phyloP scores from a whole-genome alignment of 1,140 invertebrate genomes.

The Harpegnathos saltator region DNA sequence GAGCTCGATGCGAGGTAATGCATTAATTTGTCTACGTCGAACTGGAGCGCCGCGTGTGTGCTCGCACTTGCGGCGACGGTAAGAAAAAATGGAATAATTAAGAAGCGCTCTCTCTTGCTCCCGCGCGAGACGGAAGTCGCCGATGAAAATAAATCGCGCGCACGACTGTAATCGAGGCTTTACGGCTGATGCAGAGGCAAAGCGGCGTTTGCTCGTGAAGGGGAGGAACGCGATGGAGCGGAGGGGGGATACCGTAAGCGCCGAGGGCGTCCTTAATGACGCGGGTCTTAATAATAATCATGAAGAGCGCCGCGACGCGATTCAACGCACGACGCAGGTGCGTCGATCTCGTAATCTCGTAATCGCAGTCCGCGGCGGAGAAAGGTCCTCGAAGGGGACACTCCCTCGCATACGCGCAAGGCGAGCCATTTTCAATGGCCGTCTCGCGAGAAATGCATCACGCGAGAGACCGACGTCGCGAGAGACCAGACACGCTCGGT shows the following conservation, averaged over 20 bases:
- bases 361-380: conserved; percentile 13
- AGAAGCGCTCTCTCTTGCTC: conserved; percentile 5
- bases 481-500: too few relatives aligned
- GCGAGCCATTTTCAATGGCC: too few relatives aligned
- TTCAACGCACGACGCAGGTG: neutral
- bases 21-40: conserved; percentile 50
- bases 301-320: neutral
- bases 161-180: neutral
- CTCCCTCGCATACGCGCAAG: neutral
- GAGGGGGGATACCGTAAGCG: too few relatives aligned
- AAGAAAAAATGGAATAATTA: neutral
- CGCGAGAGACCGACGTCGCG: too few relatives aligned
- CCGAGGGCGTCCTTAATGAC: too few relatives aligned
- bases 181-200: neutral
- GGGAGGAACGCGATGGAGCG: neutral
- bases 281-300: neutral
- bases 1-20: conserved; percentile 25
- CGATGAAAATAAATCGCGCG: conserved; percentile 8
- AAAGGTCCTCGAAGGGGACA: neutral
- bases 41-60: neutral
- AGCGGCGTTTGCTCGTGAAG: neutral
- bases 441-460: too few relatives aligned
- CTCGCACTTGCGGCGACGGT: neutral
- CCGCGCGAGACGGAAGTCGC: neutral
- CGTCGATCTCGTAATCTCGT: conserved; percentile 19